Percentiles rank a stretch among this genome's conserved stretches.
phyloP scores from a whole-genome alignment of 2,888 invertebrate genomes.

The Cetonia aurata region DNA sequence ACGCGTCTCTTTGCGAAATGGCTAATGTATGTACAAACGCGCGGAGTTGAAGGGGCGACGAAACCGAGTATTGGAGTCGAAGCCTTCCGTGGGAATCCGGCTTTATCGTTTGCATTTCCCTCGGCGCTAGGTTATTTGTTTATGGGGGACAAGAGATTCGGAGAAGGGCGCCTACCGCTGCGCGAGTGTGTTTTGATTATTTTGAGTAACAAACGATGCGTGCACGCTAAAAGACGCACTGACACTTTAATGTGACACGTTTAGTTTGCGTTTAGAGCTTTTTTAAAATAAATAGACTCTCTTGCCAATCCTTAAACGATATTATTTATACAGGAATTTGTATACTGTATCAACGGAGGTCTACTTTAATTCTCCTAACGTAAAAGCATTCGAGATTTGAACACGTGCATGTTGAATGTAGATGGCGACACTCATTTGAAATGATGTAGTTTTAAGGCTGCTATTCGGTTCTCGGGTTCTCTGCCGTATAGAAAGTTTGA shows the following conservation, averaged over 20 bases:
- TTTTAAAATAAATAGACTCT: no score
- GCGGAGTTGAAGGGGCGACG: slow-evolving; percentile 12
- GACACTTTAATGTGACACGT: background rate
- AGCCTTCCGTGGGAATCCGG: slow-evolving; percentile 27
- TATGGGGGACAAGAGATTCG: slow-evolving; percentile 12
- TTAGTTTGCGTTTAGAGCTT: no score
- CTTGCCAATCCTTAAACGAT: no score
- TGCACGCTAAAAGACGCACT: slow-evolving; percentile 1
- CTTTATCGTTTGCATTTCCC: slow-evolving; percentile 30
- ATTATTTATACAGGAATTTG: no score
- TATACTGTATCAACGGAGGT: no score
- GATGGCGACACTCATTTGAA: no score
- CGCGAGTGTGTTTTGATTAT: slow-evolving; percentile 8
- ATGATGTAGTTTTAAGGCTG: no score
- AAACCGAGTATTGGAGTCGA: slow-evolving; percentile 3
- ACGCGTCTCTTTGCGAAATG: slow-evolving; percentile 35
- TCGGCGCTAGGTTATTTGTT: slow-evolving; percentile 25
- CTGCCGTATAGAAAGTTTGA: no score
- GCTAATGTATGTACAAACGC: slow-evolving; percentile 23
- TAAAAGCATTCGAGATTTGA: no score
- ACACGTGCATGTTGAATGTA: no score
- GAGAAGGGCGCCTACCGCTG: background rate
- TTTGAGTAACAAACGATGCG: slow-evolving; percentile 19
- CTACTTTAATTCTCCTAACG: no score
- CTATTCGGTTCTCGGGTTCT: no score